Conservation (phyloP, 2,113 vertebrate species). For the Chitala chitala region DNA sequence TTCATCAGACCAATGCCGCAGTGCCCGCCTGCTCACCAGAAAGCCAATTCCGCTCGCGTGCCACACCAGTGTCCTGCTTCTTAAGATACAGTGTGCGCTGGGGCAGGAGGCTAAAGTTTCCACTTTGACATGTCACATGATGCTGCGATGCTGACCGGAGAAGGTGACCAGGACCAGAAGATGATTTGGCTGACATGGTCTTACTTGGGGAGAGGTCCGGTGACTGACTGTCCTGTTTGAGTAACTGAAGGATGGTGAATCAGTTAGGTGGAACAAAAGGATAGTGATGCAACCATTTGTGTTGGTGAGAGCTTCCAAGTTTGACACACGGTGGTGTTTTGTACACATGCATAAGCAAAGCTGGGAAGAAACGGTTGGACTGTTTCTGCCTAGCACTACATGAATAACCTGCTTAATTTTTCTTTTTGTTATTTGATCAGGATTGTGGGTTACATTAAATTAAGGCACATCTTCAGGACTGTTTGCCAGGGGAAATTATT, state of each 20-base stretch:
- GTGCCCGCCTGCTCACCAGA: constrained; percentile 10
- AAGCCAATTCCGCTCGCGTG: constrained; percentile 44
- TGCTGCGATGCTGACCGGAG: too few species aligned
- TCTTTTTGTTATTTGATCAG: too few species aligned
- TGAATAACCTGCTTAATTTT: too few species aligned
- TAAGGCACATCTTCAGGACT: neutral
- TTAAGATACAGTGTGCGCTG: constrained; percentile 52
- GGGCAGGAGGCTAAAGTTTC: constrained; percentile 29
- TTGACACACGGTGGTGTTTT: neutral
- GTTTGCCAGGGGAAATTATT: constrained; percentile 5
- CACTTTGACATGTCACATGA: constrained; percentile 3
- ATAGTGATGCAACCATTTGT: constrained; percentile 42
- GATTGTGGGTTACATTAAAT: too few species aligned
- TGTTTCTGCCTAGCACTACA: too few species aligned
- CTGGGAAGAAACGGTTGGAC: too few species aligned
- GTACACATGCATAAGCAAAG: too few species aligned
- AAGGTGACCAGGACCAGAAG: too few species aligned
- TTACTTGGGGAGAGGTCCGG: too few species aligned
- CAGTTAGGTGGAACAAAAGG: constrained; percentile 53
- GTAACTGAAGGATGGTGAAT: constrained; percentile 52
- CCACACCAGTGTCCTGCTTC: constrained; percentile 31
- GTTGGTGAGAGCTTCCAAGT: too few species aligned
- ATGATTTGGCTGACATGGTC: too few species aligned
- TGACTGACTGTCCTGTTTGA: neutral
- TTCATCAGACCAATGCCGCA: neutral